Conservation (phyloP, 2,113 vertebrate genomes). For the Otus sunia region DNA sequence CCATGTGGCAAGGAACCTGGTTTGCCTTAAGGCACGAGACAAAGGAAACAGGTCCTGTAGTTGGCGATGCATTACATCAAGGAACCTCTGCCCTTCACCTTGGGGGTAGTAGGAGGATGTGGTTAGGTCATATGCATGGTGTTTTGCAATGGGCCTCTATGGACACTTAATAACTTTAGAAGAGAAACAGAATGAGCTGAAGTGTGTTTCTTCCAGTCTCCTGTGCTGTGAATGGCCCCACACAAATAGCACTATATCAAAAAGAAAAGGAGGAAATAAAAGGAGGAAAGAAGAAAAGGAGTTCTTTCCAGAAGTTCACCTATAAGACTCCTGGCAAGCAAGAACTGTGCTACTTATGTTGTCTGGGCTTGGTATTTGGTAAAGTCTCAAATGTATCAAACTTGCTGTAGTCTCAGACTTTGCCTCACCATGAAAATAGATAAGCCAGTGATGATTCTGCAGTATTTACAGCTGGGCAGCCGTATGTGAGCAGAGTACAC, state of each 20-base stretch:
- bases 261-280: background rate
- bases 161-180: background rate
- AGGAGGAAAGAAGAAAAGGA: background rate
- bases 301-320: background rate
- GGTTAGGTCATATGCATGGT: background rate
- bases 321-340: background rate
- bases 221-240: background rate
- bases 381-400: background rate
- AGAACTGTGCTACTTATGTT: background rate
- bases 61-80: rapidly evolving
- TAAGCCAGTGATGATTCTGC: background rate
- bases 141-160: background rate
- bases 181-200: background rate
- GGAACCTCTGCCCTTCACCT: background rate
- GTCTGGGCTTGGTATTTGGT: background rate
- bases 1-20: background rate
- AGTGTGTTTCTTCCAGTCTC: background rate
- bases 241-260: rapidly evolving
- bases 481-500: background rate
- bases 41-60: background rate
- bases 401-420: background rate
- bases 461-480: background rate
- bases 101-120: background rate
- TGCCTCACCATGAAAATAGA: background rate
- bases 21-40: background rate